A percentile compares a stretch with the other conserved stretches of the same genome.
Conservation (phyloP, 2,888 invertebrate genomes). For the Mythimna impura region DNA sequence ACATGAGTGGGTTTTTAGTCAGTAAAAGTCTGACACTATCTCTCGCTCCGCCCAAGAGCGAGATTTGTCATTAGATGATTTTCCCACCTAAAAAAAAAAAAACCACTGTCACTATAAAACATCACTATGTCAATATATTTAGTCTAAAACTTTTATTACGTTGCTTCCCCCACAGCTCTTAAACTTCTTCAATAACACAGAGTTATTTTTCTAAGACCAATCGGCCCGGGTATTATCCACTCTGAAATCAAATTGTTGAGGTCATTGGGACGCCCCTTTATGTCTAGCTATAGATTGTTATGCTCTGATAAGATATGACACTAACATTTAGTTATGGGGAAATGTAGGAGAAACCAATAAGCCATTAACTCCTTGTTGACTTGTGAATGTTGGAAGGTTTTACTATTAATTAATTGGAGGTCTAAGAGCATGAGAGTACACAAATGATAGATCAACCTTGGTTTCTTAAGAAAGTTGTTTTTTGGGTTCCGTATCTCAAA, state of each 20-base stretch:
- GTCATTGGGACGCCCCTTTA: constrained; percentile 29
- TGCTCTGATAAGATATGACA: constrained; percentile 31
- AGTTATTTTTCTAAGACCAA: constrained; percentile 16
- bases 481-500: too few relatives aligned
- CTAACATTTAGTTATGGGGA: constrained; percentile 20
- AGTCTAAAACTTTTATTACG: background rate
- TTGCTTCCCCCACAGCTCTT: background rate
- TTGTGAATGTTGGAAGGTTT: constrained; percentile 13
- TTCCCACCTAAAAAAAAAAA: too few relatives aligned
- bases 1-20: too few relatives aligned
- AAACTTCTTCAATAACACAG: constrained; percentile 24
- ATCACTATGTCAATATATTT: background rate
- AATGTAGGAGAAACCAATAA: constrained; percentile 25
- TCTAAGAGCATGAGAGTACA: background rate
- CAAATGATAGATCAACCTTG: background rate
- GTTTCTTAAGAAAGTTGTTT: too few relatives aligned
- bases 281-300: constrained; percentile 38
- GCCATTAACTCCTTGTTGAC: constrained; percentile 32
- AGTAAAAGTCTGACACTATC: too few relatives aligned
- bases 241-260: constrained; percentile 29
- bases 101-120: background rate
- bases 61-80: too few relatives aligned
- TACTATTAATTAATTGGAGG: constrained; percentile 3
- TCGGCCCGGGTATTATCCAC: constrained; percentile 1
- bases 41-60: too few relatives aligned